A percentile compares a stretch with the other conserved stretches of the same genome.
These are phyloP conservation scores for Rhea pennata DNA, from an alignment of 2,113 vertebrate species.

Conservation along the genomic window DNA sequence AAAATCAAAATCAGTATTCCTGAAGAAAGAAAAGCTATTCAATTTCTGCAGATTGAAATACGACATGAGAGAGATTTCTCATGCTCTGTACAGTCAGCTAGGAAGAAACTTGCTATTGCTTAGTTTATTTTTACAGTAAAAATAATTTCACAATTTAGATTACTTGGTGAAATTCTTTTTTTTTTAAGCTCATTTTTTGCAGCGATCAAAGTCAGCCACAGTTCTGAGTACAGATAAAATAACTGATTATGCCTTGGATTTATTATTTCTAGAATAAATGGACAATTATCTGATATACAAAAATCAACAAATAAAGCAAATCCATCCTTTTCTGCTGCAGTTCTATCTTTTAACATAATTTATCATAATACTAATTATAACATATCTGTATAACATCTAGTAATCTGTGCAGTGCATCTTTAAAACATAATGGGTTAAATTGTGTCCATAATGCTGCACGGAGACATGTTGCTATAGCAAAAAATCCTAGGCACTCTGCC, in stretches of 20 bases:
- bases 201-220: background rate
- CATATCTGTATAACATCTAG: rapidly evolving
- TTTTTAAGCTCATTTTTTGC: background rate
- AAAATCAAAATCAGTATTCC: background rate
- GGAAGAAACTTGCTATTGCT: background rate
- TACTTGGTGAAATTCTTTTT: background rate
- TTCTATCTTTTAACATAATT: background rate
- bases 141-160: background rate
- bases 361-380: background rate
- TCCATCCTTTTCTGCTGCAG: background rate
- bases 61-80: background rate
- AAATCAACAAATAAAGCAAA: background rate
- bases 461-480: rapidly evolving
- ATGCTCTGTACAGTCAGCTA: background rate
- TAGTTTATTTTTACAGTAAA: background rate
- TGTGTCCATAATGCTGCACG: rapidly evolving
- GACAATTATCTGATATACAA: background rate
- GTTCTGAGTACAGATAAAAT: background rate
- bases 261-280: background rate
- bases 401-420: background rate
- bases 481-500: rapidly evolving
- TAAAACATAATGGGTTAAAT: background rate
- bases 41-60: background rate
- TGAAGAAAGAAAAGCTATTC: background rate
- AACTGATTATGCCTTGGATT: background rate